These are phyloP conservation scores for Eristalis intricaria DNA, from an alignment of 2,888 invertebrate genomes.

Conservation along the genomic window DNA sequence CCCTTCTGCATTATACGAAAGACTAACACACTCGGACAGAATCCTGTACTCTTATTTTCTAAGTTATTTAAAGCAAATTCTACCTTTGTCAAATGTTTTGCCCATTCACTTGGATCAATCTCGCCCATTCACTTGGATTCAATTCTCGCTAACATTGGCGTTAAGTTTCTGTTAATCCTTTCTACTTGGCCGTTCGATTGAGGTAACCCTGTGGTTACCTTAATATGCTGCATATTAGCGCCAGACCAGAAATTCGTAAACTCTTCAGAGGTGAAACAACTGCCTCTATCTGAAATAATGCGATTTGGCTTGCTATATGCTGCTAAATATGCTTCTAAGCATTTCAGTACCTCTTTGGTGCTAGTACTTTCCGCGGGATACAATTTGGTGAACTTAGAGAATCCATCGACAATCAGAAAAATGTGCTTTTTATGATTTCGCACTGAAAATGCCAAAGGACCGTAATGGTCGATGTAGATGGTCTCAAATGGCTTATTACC, in stretches of 20 bases:
- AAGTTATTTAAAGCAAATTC: too few species aligned
- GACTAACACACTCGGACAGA: too few species aligned
- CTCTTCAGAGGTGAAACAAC: constrained; percentile 15
- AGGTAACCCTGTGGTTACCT: constrained; percentile 7
- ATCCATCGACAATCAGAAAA: too few species aligned
- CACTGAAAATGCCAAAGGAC: constrained; percentile 75
- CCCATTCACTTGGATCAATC: constrained; percentile 1
- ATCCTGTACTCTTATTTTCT: too few species aligned
- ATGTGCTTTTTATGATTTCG: too few species aligned
- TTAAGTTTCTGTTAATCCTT: neutral
- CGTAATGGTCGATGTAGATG: constrained; percentile 80
- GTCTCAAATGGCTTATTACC: constrained; percentile 7
- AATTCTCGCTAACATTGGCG: constrained; percentile 39
- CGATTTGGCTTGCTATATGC: constrained; percentile 1
- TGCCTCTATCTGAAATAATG: constrained; percentile 21
- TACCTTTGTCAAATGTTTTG: too few species aligned
- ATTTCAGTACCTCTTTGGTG: too few species aligned
- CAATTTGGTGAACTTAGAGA: too few species aligned
- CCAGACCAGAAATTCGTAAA: constrained; percentile 1
- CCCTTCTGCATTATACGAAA: too few species aligned
- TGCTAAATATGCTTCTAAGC: too few species aligned
- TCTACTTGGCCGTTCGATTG: constrained; percentile 15
- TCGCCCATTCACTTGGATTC: too few species aligned
- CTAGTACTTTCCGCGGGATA: too few species aligned
- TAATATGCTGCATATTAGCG: constrained; percentile 20